Base-by-base conservation (phyloP, 2,113 vertebrate species). In the Capreolus pygargus region DNA sequence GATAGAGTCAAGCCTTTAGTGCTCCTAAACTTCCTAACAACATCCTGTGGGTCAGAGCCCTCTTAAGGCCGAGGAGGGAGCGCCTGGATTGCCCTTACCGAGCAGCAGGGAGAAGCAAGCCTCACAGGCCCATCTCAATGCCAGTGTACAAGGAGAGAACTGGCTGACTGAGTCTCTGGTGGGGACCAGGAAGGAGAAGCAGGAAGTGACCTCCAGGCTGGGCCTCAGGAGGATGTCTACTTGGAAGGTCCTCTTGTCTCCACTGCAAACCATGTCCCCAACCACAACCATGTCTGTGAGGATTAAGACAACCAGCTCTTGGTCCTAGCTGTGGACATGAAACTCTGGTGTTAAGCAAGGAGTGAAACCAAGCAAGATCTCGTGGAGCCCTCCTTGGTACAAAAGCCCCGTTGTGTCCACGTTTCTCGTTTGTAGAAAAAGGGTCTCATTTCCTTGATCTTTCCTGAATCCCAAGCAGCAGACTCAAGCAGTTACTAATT, bases 251-350 rank as follows among this genome's bases (percentile, higher is more conserved):
- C 30, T 33, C 19, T n/a, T 30, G 16, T 7, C 5, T n/a, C 39
- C 7, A 10, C 33, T 9, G 43, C 25, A 81, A 45, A 85, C 15
- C 10, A 7, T 9, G 1, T 60, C 33, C 13, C 33, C 28, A 90
- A 1, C 21, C 9, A 47, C 0, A 0, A 3, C 61, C 1, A 0
- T 15, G 2, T 58, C 61, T 74, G 15, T 30, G 58, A 85, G 9
- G 33, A 9, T 61, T 17, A 47, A 50, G 17, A 16, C 4, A 12
- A n/a, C 33, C 33, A 55, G 21, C 39, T 39, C 74, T 54, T 39
- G 7, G 7, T 47, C 13, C 27, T 10, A 27, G 5, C 11, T 9
- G 28, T n/a, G 27, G 28, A 36, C 25, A 47, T 15, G 17, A 36
- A 2, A 13, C 50, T 52, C 78, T 9, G 67, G 54, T 5, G 14